Evolutionary conservation across 2,113 vertebrate species (phyloP).

Genomic region (Rhea pennata): DNA sequence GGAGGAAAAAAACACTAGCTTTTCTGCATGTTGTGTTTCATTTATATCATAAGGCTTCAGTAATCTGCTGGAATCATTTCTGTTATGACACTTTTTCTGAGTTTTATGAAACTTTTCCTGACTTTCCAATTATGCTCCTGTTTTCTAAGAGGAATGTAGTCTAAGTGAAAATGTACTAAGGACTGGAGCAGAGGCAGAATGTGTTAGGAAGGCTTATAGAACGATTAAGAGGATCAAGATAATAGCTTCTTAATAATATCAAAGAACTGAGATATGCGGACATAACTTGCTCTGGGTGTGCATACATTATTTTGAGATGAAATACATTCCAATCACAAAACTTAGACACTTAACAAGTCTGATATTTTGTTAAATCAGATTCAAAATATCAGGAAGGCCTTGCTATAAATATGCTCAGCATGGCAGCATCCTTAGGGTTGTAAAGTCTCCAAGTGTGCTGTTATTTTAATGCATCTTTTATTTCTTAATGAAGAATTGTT

Average conservation of each 20-base stretch:
- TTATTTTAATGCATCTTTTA: not conserved
- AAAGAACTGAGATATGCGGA: not conserved
- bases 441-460: not conserved
- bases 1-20: not conserved
- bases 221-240: not conserved
- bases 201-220: not conserved
- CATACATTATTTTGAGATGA: not conserved
- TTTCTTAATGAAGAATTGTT: not conserved
- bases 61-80: not conserved
- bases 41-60: not conserved
- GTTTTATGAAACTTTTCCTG: not conserved
- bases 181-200: not conserved
- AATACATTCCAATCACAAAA: not conserved
- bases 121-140: not conserved
- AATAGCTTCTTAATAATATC: not conserved
- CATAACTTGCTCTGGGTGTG: not conserved
- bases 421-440: not conserved
- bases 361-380: not conserved
- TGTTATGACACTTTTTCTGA: not conserved
- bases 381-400: not conserved
- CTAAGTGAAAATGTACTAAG: not conserved
- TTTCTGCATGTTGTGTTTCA: not conserved
- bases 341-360: not conserved
- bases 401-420: not conserved
- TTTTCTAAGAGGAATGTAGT: not conserved